Evolutionary conservation across 2,797 vertebrate species (phyloP), one percentile per base, ranked within the genome.

Genomic region (Poliocrania exsul): DNA sequence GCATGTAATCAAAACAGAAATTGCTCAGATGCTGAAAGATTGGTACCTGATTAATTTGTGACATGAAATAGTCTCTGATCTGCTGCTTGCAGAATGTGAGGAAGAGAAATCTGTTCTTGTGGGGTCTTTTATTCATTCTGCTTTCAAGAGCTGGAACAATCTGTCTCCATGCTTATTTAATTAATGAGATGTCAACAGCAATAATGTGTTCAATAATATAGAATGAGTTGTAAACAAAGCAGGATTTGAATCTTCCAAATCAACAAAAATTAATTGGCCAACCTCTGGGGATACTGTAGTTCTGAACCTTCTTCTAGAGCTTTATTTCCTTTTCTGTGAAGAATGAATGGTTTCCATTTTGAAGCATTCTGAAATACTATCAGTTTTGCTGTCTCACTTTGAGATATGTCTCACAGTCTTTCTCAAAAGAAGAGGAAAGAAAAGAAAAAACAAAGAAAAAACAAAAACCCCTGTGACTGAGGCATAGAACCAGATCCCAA

Each of bases 81-180:
- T 88, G 67, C n/a, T 93, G 64, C 94, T 94, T 92, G 83, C 56
- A 91, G 75, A 79, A 56, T 94, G 85, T 81, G 87, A 96, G 87
- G 85, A 77, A 90, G 75, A 91, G 93, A 95, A 96, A 90, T 96
- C 87, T 96, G 87, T 94, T 96, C 89, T 92, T 95, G 91, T 95
- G 80, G 29, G 77, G 91, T 95, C 92, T 93, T 95, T 86, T 84
- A 95, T 95, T 94, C 37, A 67, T 82, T 90, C 58, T 79, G 56
- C 81, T 92, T 94, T 95, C 70, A 91, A 90, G 71, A 93, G 66
- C 80, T 93, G 72, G 73, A 94, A 90, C 93, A 96, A 93, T 97
- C 95, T 97, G 92, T 94, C 82, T 94, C 80, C 53, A 40, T 91
- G 91, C 70, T 96, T 92, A 60, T 73, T 96, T 96, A 96, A 96